Evolutionary conservation across 92 coral and sea anemone genomes (phyloP), one percentile per base, ranked within the genome.

Genomic region (Porites evermanni): DNA sequence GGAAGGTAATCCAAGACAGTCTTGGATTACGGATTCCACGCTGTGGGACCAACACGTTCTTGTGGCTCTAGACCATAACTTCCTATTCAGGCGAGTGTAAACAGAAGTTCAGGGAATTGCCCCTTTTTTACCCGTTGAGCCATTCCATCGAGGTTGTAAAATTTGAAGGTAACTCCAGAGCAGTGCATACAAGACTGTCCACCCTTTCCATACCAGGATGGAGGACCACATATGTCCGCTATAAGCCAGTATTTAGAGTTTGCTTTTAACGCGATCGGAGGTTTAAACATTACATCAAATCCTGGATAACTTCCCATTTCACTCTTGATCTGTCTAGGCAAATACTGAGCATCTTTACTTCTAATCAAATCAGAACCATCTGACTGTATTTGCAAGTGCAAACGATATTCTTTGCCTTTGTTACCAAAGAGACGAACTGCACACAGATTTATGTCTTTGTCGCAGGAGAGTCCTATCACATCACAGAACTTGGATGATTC

Each of bases 31-130:
- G 29, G 29, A 26, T 26, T 26, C 2, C 2, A 26, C 29, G 29
- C 29, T 26, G 29, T 26, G 29, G 29, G 29, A 26, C 29, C 2
- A 26, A 26, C 29, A 26, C 29, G 2, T 26, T 26, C 29, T 26
- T 26, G 2, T 56, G 14, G 61, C 61, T 13, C 14, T 9, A 56
- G 12, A 13, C 61, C 14, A 56, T 56, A 56, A 13, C 61, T 56
- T 56, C 61, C 12, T 56, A 26, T 54, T 54, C 9, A 54, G 10
- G 13, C 66, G n/a, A 51, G 14, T 51, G 77, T 50, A 53, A 73
- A 73, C 23, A 50, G 60, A 51, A 76, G 1, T 12, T 76, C 80
- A 56, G 67, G 14, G 58, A 75, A 75, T 75, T 53, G 79, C 26
- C 79, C 67, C 6, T 53, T 6, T 53, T 12, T 8, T 7, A 74